Conservation (phyloP, 2,113 vertebrate genomes). For the Brienomyrus brachyistius region DNA sequence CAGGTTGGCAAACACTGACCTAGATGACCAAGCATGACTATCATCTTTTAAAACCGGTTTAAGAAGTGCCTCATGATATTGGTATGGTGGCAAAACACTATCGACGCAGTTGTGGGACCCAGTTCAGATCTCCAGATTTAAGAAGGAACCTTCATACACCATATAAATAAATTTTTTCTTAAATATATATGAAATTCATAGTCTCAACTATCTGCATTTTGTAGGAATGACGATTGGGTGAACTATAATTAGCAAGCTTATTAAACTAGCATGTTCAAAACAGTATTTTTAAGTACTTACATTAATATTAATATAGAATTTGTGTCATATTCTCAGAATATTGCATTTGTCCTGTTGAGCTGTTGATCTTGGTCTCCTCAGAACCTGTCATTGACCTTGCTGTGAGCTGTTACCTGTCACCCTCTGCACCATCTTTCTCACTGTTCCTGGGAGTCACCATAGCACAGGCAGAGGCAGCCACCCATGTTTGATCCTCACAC, state of each 20-base stretch:
- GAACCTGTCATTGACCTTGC: neutral
- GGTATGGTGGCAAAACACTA: neutral
- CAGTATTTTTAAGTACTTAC: neutral
- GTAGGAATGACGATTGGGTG: neutral
- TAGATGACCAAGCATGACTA: neutral
- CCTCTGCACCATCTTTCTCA: neutral
- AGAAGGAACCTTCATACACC: neutral
- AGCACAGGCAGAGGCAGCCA: too few relatives aligned
- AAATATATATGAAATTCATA: neutral
- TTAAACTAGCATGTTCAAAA: neutral
- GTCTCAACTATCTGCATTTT: neutral
- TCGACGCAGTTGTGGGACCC: neutral
- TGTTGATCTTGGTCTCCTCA: neutral
- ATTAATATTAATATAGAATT: neutral
- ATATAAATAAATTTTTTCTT: neutral
- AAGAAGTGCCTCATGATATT: neutral
- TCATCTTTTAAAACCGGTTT: neutral
- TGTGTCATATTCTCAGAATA: neutral
- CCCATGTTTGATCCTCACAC: neutral
- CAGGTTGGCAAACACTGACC: neutral
- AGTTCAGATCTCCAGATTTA: neutral
- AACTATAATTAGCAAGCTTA: neutral
- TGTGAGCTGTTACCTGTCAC: neutral
- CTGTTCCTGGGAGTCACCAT: neutral
- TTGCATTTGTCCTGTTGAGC: neutral